A percentile compares a stretch with the other conserved stretches of the same genome.
These are phyloP conservation scores for Montipora capricornis DNA, from an alignment of 64 coral and sea anemone species.

Conservation along the genomic window DNA sequence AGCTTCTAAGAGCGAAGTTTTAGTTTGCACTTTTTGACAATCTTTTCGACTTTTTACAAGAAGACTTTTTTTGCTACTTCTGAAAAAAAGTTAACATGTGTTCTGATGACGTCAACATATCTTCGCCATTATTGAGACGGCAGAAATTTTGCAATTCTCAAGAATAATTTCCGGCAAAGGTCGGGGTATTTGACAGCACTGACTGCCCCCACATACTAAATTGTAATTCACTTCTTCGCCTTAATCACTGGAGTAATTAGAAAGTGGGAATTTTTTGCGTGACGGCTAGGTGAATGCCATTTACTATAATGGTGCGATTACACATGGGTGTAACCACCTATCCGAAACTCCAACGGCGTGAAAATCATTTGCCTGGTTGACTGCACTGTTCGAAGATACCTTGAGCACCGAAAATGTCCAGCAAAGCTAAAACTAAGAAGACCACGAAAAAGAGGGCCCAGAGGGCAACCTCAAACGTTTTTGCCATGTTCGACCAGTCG, in stretches of 20 bases:
- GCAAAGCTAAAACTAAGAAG: conserved; percentile 71
- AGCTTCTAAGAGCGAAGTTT: too few species aligned
- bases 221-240: too few species aligned
- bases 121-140: too few species aligned
- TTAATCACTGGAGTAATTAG: not conserved
- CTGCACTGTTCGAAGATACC: not conserved
- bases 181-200: too few species aligned
- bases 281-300: not conserved
- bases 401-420: conserved; percentile 50
- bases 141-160: too few species aligned
- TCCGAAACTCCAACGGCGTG: conserved; percentile 12
- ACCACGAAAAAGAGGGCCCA: conserved; percentile 71
- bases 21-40: too few species aligned
- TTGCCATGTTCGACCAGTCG: conserved; percentile 77
- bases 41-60: too few species aligned
- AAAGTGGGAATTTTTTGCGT: conserved; percentile 1
- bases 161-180: too few species aligned
- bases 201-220: too few species aligned
- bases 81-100: too few species aligned
- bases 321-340: conserved; percentile 57
- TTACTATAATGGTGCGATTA: conserved; percentile 57
- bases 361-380: not conserved
- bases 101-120: too few species aligned
- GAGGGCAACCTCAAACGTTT: conserved; percentile 70
- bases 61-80: too few species aligned